Conservation (phyloP, 2,888 invertebrate genomes). For the Notocelia uddmanniana region DNA sequence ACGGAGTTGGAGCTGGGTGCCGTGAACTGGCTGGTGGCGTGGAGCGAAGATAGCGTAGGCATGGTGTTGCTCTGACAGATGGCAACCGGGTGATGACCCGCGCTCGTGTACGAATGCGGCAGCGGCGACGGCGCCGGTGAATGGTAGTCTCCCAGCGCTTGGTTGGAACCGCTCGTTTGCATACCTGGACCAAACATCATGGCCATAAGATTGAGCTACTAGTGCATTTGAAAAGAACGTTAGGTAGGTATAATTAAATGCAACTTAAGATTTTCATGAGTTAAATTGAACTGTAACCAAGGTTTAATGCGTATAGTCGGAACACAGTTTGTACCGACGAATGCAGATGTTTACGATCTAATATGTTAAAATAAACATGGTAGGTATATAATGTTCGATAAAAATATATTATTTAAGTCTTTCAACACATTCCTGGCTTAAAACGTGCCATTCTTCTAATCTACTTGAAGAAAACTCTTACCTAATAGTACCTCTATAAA, state of each 20-base stretch:
- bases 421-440: background rate
- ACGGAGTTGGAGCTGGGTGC: constrained; percentile 82
- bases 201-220: constrained; percentile 6
- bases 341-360: too few species aligned
- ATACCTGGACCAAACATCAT: constrained; percentile 73
- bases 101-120: constrained; percentile 84
- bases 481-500: too few species aligned
- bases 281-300: background rate
- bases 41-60: constrained; percentile 86
- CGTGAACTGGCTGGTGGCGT: constrained; percentile 76
- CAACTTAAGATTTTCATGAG: constrained; percentile 10
- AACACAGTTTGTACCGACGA: too few species aligned
- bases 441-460: constrained; percentile 5
- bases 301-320: too few species aligned
- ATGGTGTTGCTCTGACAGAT: constrained; percentile 88
- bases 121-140: constrained; percentile 87
- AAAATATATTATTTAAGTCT: too few species aligned
- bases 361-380: too few species aligned
- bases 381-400: too few species aligned
- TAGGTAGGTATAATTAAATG: background rate
- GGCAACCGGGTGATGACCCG: constrained; percentile 71
- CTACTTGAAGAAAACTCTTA: constrained; percentile 17
- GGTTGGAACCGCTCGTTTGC: constrained; percentile 89
- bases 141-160: constrained; percentile 88
- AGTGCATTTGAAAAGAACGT: background rate